Conservation (phyloP, 2,888 invertebrate species). For the Arctia plantaginis region DNA sequence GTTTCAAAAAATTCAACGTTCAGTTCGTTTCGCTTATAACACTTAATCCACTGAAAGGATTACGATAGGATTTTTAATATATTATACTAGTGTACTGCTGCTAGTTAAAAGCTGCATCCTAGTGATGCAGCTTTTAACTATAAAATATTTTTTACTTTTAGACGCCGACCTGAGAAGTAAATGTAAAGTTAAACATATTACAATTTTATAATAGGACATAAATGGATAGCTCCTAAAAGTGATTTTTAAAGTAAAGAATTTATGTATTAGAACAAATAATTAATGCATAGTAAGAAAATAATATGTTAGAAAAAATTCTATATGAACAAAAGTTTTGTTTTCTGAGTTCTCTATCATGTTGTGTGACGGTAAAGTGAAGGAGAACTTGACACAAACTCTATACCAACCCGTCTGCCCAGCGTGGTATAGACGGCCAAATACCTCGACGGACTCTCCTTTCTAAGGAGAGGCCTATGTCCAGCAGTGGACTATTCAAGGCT, state of each 20-base stretch:
- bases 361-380: too few species aligned
- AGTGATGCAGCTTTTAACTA: slow-evolving; percentile 39
- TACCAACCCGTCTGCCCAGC: too few species aligned
- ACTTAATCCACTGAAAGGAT: slow-evolving; percentile 47
- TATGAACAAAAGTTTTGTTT: background rate
- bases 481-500: too few species aligned
- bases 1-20: slow-evolving; percentile 56
- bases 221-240: background rate
- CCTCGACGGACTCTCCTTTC: too few species aligned
- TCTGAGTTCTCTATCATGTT: too few species aligned
- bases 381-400: too few species aligned
- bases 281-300: background rate
- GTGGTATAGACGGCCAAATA: too few species aligned
- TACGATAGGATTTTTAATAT: slow-evolving; percentile 53
- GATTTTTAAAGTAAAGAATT: background rate
- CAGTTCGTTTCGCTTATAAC: slow-evolving; percentile 48
- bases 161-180: slow-evolving; percentile 11
- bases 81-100: too few species aligned
- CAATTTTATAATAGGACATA: slow-evolving; percentile 3
- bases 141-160: slow-evolving; percentile 44
- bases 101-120: too few species aligned
- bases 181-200: too few species aligned
- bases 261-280: background rate
- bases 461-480: too few species aligned
- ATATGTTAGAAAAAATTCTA: background rate